Evolutionary conservation across 64 coral and sea anemone genomes (phyloP).

Genomic region (Stichodactyla helianthus): DNA sequence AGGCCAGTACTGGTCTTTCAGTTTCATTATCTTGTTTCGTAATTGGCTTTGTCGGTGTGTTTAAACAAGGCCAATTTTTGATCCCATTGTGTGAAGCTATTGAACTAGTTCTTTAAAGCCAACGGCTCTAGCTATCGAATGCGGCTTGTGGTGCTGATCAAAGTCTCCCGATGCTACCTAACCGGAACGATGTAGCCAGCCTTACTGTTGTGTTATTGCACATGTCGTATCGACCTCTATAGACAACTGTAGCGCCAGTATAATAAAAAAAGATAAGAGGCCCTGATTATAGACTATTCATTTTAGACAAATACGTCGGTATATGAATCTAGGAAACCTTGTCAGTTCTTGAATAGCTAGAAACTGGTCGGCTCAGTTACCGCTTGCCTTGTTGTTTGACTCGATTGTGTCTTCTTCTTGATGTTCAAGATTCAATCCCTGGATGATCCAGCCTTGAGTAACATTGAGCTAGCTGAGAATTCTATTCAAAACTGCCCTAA

Average conservation of each 20-base stretch:
- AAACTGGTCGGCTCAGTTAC: no score
- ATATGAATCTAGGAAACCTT: background rate
- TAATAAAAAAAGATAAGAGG: background rate
- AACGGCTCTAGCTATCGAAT: background rate
- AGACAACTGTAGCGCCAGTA: background rate
- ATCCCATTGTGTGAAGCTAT: background rate
- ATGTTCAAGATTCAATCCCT: no score
- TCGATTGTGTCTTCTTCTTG: no score
- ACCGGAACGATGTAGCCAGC: background rate
- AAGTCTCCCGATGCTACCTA: background rate
- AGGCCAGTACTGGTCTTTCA: background rate
- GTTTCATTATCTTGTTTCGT: background rate
- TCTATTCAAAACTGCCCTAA: no score
- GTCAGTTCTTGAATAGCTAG: no score
- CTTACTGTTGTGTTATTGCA: background rate
- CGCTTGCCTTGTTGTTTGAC: no score
- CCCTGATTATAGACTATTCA: background rate
- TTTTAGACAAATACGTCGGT: background rate
- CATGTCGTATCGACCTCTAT: background rate
- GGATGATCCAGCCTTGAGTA: no score
- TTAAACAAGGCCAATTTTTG: background rate
- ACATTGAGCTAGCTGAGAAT: no score
- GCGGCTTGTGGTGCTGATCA: background rate
- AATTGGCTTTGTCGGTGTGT: conserved; percentile 6
- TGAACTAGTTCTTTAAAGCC: background rate